Evolutionary conservation across 2,797 vertebrate genomes (phyloP), one percentile per base, ranked within the genome.

Genomic region (Pangasius larnaudii): DNA sequence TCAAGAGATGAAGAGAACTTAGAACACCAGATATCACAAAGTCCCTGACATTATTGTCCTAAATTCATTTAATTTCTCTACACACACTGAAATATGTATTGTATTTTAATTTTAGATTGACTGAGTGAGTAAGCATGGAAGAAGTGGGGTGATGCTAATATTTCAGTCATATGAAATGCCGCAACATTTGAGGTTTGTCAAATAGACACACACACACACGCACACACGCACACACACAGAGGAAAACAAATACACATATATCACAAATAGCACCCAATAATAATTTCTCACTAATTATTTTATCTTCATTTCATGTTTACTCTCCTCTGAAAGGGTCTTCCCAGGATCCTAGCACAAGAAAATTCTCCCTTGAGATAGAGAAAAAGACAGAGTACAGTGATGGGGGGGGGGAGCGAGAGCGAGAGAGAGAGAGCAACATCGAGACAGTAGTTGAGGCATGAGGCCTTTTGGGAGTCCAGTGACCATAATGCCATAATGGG

Each of bases 401-500:
- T 63, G 16, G 3, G 65, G 81, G 27, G 1, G 2, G 74, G 59
- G 82, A 63, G 36, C 36, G 65, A 85, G 67, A 80, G 11, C 71
- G 24, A 72, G 18, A 63, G 36, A 88, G 27, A 84, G 63, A 69
- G 67, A 63, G 36, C 58, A 27, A 71, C 51, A 87, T 77, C 71
- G 22, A 46, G 87, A 87, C 36, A 82, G 58, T 24, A 67, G 51
- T 39, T 72, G 65, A 72, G 42, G 78, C 65, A 89, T 58, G 53
- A 84, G 87, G 90, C 90, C 92, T 88, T 89, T 92, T 92, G 95
- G 93, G 88, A 89, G 69, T 94, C 92, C 93, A 94, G 91, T 94
- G 96, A 96, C 96, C 95, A 92, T 78, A 65, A 86, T 92, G 94
- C 93, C 94, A 94, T 95, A 96, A 96, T 94, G 94, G 95, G 94